These are phyloP conservation scores for Argya squamiceps DNA, from an alignment of 2,797 vertebrate genomes.

Conservation along the genomic window DNA sequence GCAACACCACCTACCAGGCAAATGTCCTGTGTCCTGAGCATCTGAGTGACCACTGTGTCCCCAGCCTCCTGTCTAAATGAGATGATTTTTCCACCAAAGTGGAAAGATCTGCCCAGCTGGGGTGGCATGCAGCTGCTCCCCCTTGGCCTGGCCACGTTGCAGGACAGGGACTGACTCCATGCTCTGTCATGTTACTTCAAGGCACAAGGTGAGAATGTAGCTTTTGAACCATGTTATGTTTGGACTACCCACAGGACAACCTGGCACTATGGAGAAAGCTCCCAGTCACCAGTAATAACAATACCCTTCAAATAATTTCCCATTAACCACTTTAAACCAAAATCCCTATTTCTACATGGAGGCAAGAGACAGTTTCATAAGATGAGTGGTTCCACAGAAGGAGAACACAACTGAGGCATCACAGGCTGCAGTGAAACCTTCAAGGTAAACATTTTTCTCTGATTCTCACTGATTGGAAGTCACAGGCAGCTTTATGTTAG, in stretches of 20 bases:
- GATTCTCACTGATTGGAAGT: not conserved
- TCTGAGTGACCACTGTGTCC: not conserved
- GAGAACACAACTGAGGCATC: not conserved
- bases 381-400: not conserved
- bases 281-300: not conserved
- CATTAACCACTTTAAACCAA: not conserved
- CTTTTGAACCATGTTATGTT: not conserved
- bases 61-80: not conserved
- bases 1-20: not conserved
- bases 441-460: not conserved
- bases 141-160: not conserved
- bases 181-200: not conserved
- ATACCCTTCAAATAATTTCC: not conserved
- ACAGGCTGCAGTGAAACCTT: not conserved
- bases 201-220: not conserved
- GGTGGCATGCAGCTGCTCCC: not conserved
- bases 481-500: not conserved
- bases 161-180: not conserved
- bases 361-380: not conserved
- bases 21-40: not conserved
- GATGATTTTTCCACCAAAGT: not conserved
- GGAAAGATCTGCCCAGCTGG: not conserved
- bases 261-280: not conserved
- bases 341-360: not conserved
- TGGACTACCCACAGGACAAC: not conserved